Conservation (phyloP, 2,113 vertebrate genomes). For the Puffinus mauretanicus region DNA sequence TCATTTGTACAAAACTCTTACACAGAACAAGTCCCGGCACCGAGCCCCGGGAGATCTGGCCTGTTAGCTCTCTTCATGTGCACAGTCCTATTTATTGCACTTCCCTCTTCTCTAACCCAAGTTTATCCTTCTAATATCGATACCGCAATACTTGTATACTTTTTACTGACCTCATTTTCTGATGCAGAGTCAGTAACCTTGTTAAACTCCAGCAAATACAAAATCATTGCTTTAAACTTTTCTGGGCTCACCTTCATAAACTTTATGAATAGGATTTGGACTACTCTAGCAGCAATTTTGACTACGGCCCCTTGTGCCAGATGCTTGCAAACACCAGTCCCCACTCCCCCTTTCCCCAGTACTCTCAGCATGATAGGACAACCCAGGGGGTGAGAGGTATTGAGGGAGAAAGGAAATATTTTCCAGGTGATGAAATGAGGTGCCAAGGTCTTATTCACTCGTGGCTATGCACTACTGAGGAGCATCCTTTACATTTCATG, state of each 20-base stretch:
- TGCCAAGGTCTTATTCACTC: neutral
- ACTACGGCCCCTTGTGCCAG: neutral
- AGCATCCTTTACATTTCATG: neutral
- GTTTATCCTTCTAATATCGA: neutral
- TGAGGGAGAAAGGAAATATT: neutral
- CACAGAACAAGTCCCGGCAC: neutral
- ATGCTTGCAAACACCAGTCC: neutral
- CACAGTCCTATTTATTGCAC: neutral
- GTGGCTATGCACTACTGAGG: neutral
- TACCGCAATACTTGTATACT: neutral
- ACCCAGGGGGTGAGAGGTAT: neutral
- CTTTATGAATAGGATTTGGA: slow-evolving; percentile 35
- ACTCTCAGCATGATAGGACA: neutral
- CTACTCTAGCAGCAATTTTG: neutral
- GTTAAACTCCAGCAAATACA: slow-evolving; percentile 7
- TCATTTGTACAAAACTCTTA: neutral
- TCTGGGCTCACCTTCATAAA: neutral
- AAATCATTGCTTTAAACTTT: neutral
- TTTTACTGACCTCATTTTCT: slow-evolving; percentile 25
- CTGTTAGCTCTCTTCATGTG: neutral
- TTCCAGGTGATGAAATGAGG: neutral
- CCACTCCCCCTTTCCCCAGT: neutral
- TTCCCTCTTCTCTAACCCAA: neutral
- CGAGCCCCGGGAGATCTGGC: neutral
- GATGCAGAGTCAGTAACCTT: neutral